Evolutionary conservation across 2,888 invertebrate species (phyloP).

Genomic region (Empis livida): DNA sequence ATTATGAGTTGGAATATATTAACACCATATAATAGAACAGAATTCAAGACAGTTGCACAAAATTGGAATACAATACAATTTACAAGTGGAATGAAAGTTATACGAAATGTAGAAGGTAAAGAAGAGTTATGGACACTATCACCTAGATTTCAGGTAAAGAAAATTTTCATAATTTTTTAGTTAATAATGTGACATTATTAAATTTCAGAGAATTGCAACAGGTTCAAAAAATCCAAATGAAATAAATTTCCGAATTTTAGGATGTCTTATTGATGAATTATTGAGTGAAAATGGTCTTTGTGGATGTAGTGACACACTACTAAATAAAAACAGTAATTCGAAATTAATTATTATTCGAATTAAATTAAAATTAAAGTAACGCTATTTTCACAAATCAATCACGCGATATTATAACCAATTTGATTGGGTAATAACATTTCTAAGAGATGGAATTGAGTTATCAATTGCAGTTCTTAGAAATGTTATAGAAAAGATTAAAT

Average conservation of each 20-base stretch:
- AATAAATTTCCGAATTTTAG: conserved; percentile 26
- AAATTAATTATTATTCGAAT: too few species aligned
- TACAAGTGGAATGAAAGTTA: conserved; percentile 59
- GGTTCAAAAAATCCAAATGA: conserved; percentile 39
- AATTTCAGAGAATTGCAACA: conserved; percentile 42
- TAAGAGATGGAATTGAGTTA: too few species aligned
- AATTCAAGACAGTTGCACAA: conserved; percentile 42
- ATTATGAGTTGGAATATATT: conserved; percentile 60
- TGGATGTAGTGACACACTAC: too few species aligned
- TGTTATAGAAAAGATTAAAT: too few species aligned
- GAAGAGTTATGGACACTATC: conserved; percentile 58
- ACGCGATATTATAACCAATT: too few species aligned
- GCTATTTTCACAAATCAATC: too few species aligned
- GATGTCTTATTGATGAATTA: conserved; percentile 17
- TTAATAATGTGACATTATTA: not conserved
- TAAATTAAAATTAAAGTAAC: too few species aligned
- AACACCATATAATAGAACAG: conserved; percentile 42
- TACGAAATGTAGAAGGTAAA: conserved; percentile 39
- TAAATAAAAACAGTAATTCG: too few species aligned
- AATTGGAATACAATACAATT: conserved; percentile 53
- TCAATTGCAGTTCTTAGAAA: too few species aligned
- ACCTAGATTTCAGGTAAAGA: conserved; percentile 46
- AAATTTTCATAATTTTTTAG: not conserved
- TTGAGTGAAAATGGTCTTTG: conserved; percentile 16
- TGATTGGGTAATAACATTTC: too few species aligned